phyloP scores from a whole-genome alignment of 2,888 invertebrate species.

The Drosophila setosimentum region DNA sequence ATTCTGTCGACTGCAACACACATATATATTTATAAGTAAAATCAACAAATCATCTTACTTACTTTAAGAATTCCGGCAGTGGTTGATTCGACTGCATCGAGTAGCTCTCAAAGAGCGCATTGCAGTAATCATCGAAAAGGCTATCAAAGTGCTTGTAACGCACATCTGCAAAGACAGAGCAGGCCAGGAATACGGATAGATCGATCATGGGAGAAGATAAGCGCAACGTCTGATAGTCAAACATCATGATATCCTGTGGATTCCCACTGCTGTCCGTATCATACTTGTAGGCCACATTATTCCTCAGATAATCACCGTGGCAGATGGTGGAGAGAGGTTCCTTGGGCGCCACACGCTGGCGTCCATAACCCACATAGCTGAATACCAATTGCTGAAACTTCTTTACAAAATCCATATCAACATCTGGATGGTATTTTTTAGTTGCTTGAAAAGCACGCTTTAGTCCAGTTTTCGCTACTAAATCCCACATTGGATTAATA shows the following conservation, averaged over 20 bases:
- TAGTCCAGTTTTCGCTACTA: constrained; percentile 21
- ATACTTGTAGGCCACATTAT: constrained; percentile 84
- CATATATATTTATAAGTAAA: constrained; percentile 5
- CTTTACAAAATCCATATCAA: constrained; percentile 73
- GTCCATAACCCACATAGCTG: constrained; percentile 57
- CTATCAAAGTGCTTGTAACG: constrained; percentile 75
- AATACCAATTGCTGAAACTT: constrained; percentile 55
- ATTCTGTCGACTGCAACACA: constrained; percentile 63
- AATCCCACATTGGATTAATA: constrained; percentile 54
- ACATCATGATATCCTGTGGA: constrained; percentile 83
- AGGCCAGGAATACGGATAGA: constrained; percentile 74
- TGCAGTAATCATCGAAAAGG: constrained; percentile 81
- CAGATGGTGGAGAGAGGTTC: constrained; percentile 83
- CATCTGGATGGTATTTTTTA: constrained; percentile 58
- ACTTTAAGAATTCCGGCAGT: constrained; percentile 80
- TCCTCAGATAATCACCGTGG: constrained; percentile 84
- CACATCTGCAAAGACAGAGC: constrained; percentile 76
- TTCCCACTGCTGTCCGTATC: constrained; percentile 41
- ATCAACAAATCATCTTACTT: neutral
- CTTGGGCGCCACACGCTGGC: constrained; percentile 72
- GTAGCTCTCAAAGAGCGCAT: constrained; percentile 63
- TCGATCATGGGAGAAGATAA: constrained; percentile 84
- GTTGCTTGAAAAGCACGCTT: constrained; percentile 57
- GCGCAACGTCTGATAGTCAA: constrained; percentile 84
- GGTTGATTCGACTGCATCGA: constrained; percentile 30